Evolutionary conservation across 2,888 invertebrate genomes (phyloP), one percentile per base, ranked within the genome.

Genomic region (Harpalus rubripes): DNA sequence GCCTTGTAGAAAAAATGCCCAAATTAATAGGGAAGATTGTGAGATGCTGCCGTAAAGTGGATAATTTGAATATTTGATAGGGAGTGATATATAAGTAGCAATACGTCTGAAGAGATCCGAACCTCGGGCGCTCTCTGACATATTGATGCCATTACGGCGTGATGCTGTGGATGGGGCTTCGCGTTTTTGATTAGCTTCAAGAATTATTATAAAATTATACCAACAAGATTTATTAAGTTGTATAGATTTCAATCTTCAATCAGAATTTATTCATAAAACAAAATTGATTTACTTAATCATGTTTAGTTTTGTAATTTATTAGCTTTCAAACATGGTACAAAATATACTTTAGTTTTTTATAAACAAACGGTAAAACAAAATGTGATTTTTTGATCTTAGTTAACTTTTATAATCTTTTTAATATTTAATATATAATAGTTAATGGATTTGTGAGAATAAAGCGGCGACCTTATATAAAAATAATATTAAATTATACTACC

Each of bases 1-100:
- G 61, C 72, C 41, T n/a, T 32, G 16, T 7, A n/a, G 65, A 65
- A 65, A 65, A 65, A 65, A 65, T 65, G 65, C 41, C 44, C 16
- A 72, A 72, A 72, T 72, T 52, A 52, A 76, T 76, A 76, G 76
- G 76, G 76, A 4, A 22, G 52, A 44, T 72, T 76, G 12, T 52
- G n/a, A 26, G 76, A 76, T 76, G 56, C 44, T 76, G 76, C 52
- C 52, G 76, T 52, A 52, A 76, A 76, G 76, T 76, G 68, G 78
- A 81, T 84, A 80, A 85, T 86, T 86, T 86, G 84, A 86, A 86
- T 86, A 86, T 86, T 86, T 86, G 85, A 86, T 86, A 74, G 81
- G 44, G 84, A 59, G 81, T 86, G 86, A 86, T 84, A 84, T 86
- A 86, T 86, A 83, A 82, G 85, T 26, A 41, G 86, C 76, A 82